Evolutionary conservation across 1,140 invertebrate species (phyloP).

Genomic region (Dinoponera quadriceps): DNA sequence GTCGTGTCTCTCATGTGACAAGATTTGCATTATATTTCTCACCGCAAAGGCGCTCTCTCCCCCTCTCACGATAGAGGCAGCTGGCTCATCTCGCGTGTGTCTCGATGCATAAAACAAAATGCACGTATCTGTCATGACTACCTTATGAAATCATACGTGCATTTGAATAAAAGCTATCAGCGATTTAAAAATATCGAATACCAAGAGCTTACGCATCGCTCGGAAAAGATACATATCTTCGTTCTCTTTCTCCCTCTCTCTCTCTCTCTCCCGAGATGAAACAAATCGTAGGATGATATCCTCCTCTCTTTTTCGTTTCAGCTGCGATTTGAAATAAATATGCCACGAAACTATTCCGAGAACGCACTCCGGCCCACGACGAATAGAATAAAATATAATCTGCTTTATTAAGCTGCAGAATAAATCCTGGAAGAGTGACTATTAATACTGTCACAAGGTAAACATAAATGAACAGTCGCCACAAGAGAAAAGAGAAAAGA

Average conservation of each 20-base stretch:
- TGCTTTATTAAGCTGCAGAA: too few relatives aligned
- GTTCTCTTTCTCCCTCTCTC: too few relatives aligned
- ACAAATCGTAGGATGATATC: background rate
- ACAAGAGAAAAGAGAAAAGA: too few relatives aligned
- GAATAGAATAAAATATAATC: constrained; percentile 2
- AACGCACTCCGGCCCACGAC: background rate
- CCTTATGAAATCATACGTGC: constrained; percentile 21
- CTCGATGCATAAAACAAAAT: constrained; percentile 47
- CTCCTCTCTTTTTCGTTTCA: background rate
- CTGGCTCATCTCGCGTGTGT: constrained; percentile 34
- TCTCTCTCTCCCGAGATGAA: too few relatives aligned
- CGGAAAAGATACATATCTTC: background rate
- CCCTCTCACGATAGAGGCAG: background rate
- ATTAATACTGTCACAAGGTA: too few relatives aligned
- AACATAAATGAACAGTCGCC: too few relatives aligned
- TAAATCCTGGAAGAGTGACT: too few relatives aligned
- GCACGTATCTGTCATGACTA: constrained; percentile 5
- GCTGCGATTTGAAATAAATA: background rate
- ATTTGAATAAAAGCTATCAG: constrained; percentile 9
- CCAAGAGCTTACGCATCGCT: background rate
- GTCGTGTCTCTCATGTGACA: background rate
- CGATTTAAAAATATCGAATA: constrained; percentile 10
- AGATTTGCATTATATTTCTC: constrained; percentile 52
- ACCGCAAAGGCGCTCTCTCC: background rate
- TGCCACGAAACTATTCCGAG: background rate